Conservation (phyloP, 2,888 invertebrate genomes). For the Physocephala rufipes region DNA sequence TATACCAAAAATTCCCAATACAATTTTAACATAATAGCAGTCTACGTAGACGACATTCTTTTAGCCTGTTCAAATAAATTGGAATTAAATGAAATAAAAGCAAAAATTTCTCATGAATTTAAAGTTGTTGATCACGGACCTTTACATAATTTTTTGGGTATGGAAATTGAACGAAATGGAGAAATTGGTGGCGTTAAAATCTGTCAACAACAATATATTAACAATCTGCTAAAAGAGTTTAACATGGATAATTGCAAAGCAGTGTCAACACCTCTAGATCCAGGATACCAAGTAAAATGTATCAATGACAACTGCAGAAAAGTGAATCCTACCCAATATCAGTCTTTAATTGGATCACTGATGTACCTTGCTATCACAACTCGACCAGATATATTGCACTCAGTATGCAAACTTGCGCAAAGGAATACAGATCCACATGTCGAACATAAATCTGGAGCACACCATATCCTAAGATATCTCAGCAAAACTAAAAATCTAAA, state of each 20-base stretch:
- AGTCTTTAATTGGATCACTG: slow-evolving; percentile 35
- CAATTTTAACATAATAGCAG: slow-evolving; percentile 37
- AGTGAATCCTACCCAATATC: slow-evolving; percentile 30
- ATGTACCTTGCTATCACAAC: slow-evolving; percentile 42
- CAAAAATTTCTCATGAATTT: slow-evolving; percentile 32
- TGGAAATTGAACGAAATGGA: too few relatives aligned
- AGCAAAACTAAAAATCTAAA: slow-evolving; percentile 23
- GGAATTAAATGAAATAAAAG: slow-evolving; percentile 35
- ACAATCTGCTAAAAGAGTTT: slow-evolving; percentile 24
- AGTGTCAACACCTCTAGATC: slow-evolving; percentile 32
- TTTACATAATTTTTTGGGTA: too few relatives aligned
- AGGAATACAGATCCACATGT: slow-evolving; percentile 44
- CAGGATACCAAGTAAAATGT: slow-evolving; percentile 34
- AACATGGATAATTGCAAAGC: slow-evolving; percentile 31
- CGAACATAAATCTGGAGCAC: slow-evolving; percentile 45
- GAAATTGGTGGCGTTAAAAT: slow-evolving; percentile 33
- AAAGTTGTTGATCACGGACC: too few relatives aligned
- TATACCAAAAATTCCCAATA: too few relatives aligned
- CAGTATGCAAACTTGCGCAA: slow-evolving; percentile 45
- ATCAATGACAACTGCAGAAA: slow-evolving; percentile 24
- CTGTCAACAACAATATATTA: slow-evolving; percentile 31
- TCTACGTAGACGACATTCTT: slow-evolving; percentile 44
- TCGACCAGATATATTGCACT: slow-evolving; percentile 45
- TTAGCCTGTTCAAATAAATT: slow-evolving; percentile 32
- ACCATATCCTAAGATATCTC: slow-evolving; percentile 45